Base-by-base conservation (phyloP, 2,113 vertebrate species). In the Corydoras sp. region DNA sequence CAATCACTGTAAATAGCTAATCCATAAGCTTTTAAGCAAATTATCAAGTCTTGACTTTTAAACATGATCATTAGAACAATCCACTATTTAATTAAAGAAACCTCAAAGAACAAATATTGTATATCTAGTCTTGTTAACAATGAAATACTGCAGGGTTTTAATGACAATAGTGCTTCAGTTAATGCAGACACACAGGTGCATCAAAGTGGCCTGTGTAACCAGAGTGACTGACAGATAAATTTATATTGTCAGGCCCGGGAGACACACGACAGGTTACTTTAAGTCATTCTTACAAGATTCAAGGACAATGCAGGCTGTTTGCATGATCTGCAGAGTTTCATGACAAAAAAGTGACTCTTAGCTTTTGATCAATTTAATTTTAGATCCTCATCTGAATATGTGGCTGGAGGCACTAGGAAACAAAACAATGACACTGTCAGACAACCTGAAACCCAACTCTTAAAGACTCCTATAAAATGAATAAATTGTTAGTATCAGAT, bases 231-330 rank as follows among this genome's bases (percentile, higher is more conserved):
- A 53, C 51, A 53, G 51, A 53, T 53, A 53, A 5, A 53, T 53
- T 53, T 12, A 53, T 53, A 12, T 10, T 12, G 51, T 53, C 51
- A 53, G 51, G 51, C 51, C 51, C 51, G 3, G 13, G 51, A 53
- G 51, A 53, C 51, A 14, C 51, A 53, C 13, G 51, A 53, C 51
- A 53, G 13, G 13, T 10, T 14, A 10, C 51, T 53, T 53, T 53
- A 53, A 53, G 13, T 53, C 51, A 53, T 53, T 53, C 10, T 53
- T 53, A 53, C 10, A 14, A 53, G 51, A 14, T 86, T 88, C 87
- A 89, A 88, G 88, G 88, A 87, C 87, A 80, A 77, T 79, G 79
- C 62, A 55, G 59, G 35, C 68, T 62, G 35, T 50, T 15, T 64
- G 15, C 13, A 30, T 65, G 13, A 18, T 50, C 24, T 61, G 65